Evolutionary conservation across 2,797 vertebrate genomes (phyloP).

Genomic region (Myoxocephalus aenaeus): DNA sequence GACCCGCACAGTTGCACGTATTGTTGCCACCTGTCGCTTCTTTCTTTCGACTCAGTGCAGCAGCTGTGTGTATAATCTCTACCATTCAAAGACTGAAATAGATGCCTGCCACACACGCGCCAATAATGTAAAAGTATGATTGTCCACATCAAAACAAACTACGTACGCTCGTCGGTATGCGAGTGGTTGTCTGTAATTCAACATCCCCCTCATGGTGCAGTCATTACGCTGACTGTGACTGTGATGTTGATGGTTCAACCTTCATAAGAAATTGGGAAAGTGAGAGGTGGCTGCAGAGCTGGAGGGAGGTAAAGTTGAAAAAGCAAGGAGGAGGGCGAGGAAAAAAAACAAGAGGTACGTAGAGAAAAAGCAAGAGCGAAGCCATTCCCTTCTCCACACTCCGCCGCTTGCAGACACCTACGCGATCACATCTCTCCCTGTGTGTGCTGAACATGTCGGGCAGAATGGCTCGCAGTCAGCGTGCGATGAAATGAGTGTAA

Average conservation of each 20-base stretch:
- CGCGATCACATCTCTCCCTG: slow-evolving; percentile 43
- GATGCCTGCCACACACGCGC: background rate
- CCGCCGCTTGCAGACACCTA: slow-evolving; percentile 32
- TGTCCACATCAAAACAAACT: slow-evolving; percentile 24
- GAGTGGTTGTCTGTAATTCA: slow-evolving; percentile 15
- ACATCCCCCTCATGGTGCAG: background rate
- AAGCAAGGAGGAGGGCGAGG: background rate
- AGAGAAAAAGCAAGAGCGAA: slow-evolving; percentile 21
- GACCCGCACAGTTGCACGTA: background rate
- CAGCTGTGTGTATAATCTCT: slow-evolving; percentile 11
- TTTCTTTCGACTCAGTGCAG: background rate
- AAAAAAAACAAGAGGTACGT: slow-evolving; percentile 11
- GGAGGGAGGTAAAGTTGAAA: slow-evolving; percentile 11
- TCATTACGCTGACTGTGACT: background rate
- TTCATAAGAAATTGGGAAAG: slow-evolving; percentile 15
- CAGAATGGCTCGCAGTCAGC: slow-evolving; percentile 29
- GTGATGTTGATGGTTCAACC: slow-evolving; percentile 3
- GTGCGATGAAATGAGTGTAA: slow-evolving; percentile 58
- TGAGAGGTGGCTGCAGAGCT: slow-evolving; percentile 24
- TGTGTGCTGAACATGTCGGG: slow-evolving; percentile 14
- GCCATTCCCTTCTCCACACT: slow-evolving; percentile 27
- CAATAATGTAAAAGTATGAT: slow-evolving; percentile 43
- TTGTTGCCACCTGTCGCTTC: background rate
- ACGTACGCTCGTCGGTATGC: background rate
- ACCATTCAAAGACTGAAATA: slow-evolving; percentile 24